Evolutionary conservation across 2,113 vertebrate species (phyloP), one percentile per base, ranked within the genome.

Genomic region (Corvus cornix): DNA sequence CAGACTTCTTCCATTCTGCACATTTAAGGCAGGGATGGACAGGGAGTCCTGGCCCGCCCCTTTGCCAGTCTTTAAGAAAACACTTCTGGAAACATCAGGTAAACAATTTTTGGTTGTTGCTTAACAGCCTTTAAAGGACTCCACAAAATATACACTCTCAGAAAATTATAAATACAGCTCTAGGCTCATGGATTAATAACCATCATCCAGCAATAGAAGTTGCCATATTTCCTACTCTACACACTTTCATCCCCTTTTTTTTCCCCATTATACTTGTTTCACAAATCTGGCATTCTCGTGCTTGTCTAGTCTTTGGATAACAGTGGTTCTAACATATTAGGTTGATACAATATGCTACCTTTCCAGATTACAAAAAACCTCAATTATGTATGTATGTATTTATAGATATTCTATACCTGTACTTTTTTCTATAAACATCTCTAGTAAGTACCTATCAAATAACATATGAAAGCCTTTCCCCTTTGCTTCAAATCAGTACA

Each of bases 311-410:
- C 30, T 62, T 80, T 37, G 26, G 35, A 10, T 55, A 78, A 90
- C 0, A 2, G 26, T 15, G 37, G 9, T 76, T 83, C 72, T 56
- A 52, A 68, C 17, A 70, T 4, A 26, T 37, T 11, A 84, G 18
- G 26, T 6, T 49, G 31, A 68, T 41, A 17, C 22, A 73, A 56
- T 16, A 27, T 11, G 8, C 28, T 73, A 44, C 2, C 2, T 49
- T 66, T 80, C 53, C 72, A 92, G 18, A 83, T 19, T 35, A 15
- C 24, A 24, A 76, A 62, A 80, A 73, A 35, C 0, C 2, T 44
- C 23, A 9, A 2, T 17, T 4, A 17, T 9, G 14, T 39, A 53
- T 9, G 39, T 3, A 28, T 0, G 1, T 11, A 63, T 12, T 53
- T 31, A 41, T 9, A 43, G 12, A 43, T 26, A 56, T 30, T 59